These are phyloP conservation scores for Eumacrocentrus americanus DNA, from an alignment of 2,888 invertebrate genomes.

Conservation along the genomic window DNA sequence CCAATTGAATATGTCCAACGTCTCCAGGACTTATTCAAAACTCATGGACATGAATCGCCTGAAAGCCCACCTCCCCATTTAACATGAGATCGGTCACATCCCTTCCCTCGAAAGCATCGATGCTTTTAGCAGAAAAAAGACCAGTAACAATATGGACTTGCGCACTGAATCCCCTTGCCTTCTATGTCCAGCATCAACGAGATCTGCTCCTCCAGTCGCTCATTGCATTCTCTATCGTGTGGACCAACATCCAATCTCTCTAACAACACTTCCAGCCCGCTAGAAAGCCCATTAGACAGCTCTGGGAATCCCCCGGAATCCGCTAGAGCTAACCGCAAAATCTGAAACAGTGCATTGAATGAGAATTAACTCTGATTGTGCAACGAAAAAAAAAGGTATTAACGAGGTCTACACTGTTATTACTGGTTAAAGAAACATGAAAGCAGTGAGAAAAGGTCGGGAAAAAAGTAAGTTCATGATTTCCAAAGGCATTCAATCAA, in stretches of 20 bases:
- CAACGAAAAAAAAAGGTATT: not conserved
- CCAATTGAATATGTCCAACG: not conserved
- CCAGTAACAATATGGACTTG: not conserved
- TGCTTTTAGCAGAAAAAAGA: not conserved
- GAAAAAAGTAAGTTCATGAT: conserved; percentile 53
- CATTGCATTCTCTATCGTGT: not conserved
- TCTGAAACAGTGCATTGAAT: not conserved
- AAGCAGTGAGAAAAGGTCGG: conserved; percentile 50
- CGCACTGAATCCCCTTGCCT: not conserved
- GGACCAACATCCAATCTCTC: not conserved
- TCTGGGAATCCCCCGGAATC: not conserved
- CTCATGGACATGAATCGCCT: not conserved
- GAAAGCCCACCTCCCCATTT: too few species aligned
- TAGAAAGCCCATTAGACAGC: not conserved
- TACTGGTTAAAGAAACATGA: conserved; percentile 35
- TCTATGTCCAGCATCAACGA: not conserved
- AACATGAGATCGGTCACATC: not conserved
- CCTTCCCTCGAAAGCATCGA: not conserved
- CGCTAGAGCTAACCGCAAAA: not conserved
- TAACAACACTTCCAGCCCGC: not conserved
- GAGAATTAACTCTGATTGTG: too few species aligned
- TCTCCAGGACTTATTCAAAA: not conserved
- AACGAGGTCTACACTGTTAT: not conserved
- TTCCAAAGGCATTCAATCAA: conserved; percentile 10
- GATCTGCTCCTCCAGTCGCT: not conserved